Evolutionary conservation across 2,888 invertebrate genomes (phyloP).

Genomic region (Pharmacophagus antenor): DNA sequence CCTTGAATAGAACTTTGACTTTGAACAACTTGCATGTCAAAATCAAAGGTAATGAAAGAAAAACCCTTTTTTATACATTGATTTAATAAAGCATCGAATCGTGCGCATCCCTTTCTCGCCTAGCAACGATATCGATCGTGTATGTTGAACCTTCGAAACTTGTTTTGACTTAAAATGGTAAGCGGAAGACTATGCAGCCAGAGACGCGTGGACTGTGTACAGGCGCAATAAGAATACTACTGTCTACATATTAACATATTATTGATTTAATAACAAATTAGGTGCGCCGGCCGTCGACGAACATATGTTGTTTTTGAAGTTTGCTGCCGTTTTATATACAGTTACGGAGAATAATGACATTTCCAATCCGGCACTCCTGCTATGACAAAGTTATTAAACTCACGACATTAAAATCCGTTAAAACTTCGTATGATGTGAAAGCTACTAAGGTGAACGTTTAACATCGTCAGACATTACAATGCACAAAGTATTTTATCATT

Average conservation of each 20-base stretch:
- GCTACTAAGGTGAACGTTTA: too few relatives aligned
- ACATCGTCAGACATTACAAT: too few relatives aligned
- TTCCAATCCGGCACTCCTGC: too few relatives aligned
- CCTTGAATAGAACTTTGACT: too few relatives aligned
- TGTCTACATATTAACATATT: not conserved
- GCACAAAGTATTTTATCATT: too few relatives aligned
- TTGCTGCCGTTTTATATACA: not conserved
- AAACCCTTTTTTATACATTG: too few relatives aligned
- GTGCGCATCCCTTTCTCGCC: conserved; percentile 11
- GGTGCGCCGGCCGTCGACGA: too few relatives aligned
- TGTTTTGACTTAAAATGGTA: conserved; percentile 62
- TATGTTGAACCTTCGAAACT: conserved; percentile 46
- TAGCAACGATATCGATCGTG: conserved; percentile 27
- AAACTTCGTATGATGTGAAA: too few relatives aligned
- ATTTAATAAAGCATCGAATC: not conserved
- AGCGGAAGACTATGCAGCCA: conserved; percentile 47
- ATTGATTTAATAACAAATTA: not conserved
- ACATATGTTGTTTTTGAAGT: not conserved
- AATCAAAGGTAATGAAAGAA: too few relatives aligned
- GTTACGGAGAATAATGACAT: not conserved
- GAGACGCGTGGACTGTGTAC: conserved; percentile 13
- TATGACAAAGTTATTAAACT: too few relatives aligned
- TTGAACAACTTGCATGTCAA: too few relatives aligned
- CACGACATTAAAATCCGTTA: too few relatives aligned
- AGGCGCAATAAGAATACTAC: not conserved